Conservation (phyloP, 2,797 vertebrate species). For the Coregonus ussuriensis region DNA sequence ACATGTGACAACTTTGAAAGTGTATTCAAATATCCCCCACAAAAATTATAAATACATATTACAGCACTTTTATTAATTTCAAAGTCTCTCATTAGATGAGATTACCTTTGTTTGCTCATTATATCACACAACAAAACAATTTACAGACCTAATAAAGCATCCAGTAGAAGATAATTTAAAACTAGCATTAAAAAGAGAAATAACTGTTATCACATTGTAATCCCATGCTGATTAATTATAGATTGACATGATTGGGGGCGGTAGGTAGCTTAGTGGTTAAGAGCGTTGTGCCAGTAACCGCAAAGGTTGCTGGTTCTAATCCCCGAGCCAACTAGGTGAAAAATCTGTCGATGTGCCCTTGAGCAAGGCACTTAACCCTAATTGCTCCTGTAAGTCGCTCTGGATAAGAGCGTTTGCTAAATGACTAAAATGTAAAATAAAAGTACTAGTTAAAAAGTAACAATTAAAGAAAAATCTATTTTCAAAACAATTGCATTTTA, state of each 20-base stretch:
- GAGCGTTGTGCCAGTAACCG: too few relatives aligned
- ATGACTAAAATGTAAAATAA: too few relatives aligned
- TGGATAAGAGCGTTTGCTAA: too few relatives aligned
- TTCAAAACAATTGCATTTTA: slow-evolving; percentile 25
- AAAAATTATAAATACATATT: not conserved
- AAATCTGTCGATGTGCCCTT: too few relatives aligned
- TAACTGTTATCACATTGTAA: not conserved
- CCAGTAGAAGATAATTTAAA: not conserved
- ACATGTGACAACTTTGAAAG: not conserved
- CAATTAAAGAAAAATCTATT: slow-evolving; percentile 40
- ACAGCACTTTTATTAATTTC: not conserved
- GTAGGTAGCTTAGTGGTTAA: too few relatives aligned
- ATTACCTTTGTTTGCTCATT: slow-evolving; percentile 4
- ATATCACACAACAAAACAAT: slow-evolving; percentile 18
- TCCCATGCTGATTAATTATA: not conserved
- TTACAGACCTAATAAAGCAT: not conserved
- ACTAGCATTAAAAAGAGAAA: not conserved
- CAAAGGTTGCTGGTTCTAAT: too few relatives aligned
- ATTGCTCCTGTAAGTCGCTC: too few relatives aligned
- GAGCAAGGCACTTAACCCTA: too few relatives aligned
- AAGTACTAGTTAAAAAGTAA: not conserved
- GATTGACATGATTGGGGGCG: not conserved
- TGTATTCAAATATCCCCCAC: slow-evolving; percentile 41
- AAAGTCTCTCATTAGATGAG: slow-evolving; percentile 5
- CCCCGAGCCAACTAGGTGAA: too few relatives aligned